Evolutionary conservation across 2,888 invertebrate species (phyloP), one percentile per base, ranked within the genome.

Genomic region (Gibbula magus): DNA sequence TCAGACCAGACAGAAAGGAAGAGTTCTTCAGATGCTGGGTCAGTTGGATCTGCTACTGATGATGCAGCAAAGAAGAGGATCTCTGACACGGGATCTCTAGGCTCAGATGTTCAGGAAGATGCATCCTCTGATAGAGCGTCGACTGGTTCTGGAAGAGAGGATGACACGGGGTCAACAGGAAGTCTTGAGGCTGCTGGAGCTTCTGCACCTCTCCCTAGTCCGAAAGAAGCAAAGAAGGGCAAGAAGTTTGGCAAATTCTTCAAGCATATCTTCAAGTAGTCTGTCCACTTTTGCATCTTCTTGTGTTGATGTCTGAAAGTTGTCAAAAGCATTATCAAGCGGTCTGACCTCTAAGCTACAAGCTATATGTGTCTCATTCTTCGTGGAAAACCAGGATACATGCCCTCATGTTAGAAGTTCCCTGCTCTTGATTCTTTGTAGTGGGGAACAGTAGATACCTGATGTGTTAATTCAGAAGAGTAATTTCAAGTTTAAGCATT

Each of bases 191-290:
- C 52, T n/a, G 52, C 53, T 0, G 53, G 52, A 16, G 52, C 54
- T 13, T 53, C 54, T 18, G 51, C 53, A 25, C 32, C 51, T 8
- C 18, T 22, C 20, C 32, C 5, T 29, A 51, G 74, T 73, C 39
- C 29, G 0, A 75, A 54, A 32, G 75, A 75, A n/a, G 53, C n/a
- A 20, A 52, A 54, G 29, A 75, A 75, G 54, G 29, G 53, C 35
- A 75, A 75, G 8, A 75, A 54, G 35, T 54, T 75, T 75, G 75
- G 75, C n/a, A 75, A 54, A 32, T 75, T 75, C 54, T 75, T 75
- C 32, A 75, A 75, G 35, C 53, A 54, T 75, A 75, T 75, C 54
- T 75, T 75, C 53, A 75, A 75, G 32, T 75, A 75, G 32, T 45
- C 45, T 45, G 10, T 45, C 45, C 45, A 45, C 45, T 45, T 45